Evolutionary conservation across 2,113 vertebrate species (phyloP).

Genomic region (Ageneiosus marmoratus): DNA sequence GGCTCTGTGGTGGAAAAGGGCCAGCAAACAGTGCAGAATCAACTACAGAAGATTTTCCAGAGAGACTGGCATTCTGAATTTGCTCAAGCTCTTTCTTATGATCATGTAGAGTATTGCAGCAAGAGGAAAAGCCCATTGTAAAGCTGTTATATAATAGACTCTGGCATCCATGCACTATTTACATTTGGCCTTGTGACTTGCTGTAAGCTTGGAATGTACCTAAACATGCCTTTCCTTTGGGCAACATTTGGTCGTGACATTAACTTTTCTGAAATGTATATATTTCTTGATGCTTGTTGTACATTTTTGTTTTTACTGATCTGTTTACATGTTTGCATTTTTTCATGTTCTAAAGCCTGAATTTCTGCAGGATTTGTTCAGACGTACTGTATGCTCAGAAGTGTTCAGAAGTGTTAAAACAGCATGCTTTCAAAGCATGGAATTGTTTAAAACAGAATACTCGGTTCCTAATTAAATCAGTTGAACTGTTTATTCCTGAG

Average conservation of each 20-base stretch:
- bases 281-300: constrained; percentile 37
- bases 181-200: background rate
- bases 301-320: constrained; percentile 22
- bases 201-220: constrained; percentile 15
- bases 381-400: background rate
- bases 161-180: background rate
- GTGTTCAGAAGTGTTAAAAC: background rate
- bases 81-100: constrained; percentile 44
- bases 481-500: background rate
- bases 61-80: constrained; percentile 76
- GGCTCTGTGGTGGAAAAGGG: constrained; percentile 47
- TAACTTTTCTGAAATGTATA: constrained; percentile 29
- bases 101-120: constrained; percentile 60
- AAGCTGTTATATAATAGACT: constrained; percentile 9
- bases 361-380: background rate
- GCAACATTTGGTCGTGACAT: constrained; percentile 25
- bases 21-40: constrained; percentile 67
- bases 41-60: constrained; percentile 71
- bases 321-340: constrained; percentile 28
- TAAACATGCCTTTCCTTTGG: constrained; percentile 26
- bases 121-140: constrained; percentile 29
- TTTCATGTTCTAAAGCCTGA: background rate
- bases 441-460: background rate
- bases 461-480: background rate
- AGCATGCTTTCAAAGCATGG: no score